Conservation (phyloP, 2,113 vertebrate genomes). For the Gambusia holbrooki region DNA sequence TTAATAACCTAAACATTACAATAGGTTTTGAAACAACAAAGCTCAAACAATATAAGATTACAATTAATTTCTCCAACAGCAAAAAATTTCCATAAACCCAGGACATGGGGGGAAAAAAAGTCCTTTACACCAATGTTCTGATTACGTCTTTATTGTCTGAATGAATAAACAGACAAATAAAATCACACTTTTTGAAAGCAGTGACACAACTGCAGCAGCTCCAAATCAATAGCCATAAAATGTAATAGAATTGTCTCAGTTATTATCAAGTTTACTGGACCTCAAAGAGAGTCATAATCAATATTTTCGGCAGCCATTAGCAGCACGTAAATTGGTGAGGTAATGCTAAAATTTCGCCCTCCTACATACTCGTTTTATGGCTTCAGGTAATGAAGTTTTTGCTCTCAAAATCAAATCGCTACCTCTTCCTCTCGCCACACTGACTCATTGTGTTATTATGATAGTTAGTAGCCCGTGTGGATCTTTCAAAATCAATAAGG, state of each 20-base stretch:
- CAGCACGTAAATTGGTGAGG: constrained; percentile 29
- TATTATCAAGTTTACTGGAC: constrained; percentile 39
- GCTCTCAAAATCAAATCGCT: constrained; percentile 16
- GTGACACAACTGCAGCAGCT: constrained; percentile 18
- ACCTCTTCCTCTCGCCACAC: background rate
- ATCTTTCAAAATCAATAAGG: constrained; percentile 18
- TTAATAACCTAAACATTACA: background rate
- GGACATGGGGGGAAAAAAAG: background rate
- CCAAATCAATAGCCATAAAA: constrained; percentile 45
- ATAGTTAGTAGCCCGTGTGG: constrained; percentile 7
- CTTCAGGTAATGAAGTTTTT: constrained; percentile 21
- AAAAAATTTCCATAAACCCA: background rate
- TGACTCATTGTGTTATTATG: constrained; percentile 11
- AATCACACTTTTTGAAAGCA: constrained; percentile 9
- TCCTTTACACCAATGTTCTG: constrained; percentile 1
- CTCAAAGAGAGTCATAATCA: constrained; percentile 33
- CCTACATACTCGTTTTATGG: constrained; percentile 15
- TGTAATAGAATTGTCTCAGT: constrained; percentile 35
- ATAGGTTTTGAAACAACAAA: background rate
- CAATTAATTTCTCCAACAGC: background rate
- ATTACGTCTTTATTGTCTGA: background rate
- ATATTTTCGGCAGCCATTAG: constrained; percentile 23
- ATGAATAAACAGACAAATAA: constrained; percentile 17
- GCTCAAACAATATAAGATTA: background rate
- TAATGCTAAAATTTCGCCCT: constrained; percentile 24